Conservation (phyloP, 1,140 invertebrate species). For the Drosophila pruinosa region DNA sequence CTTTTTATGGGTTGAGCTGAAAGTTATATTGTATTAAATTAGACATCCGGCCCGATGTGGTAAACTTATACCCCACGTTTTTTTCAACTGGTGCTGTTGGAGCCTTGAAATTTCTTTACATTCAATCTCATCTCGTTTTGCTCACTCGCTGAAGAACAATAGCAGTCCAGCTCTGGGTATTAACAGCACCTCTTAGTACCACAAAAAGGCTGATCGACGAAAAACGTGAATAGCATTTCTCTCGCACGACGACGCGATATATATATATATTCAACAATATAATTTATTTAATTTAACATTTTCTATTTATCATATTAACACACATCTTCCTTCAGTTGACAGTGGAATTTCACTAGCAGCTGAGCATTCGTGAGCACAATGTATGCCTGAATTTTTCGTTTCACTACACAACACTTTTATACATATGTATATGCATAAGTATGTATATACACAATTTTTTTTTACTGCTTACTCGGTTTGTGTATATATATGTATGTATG, state of each 20-base stretch:
- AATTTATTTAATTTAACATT: constrained; percentile 24
- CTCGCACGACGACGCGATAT: constrained; percentile 34
- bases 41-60: constrained; percentile 27
- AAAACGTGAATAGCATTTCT: constrained; percentile 62
- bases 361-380: constrained; percentile 47
- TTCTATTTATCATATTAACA: constrained; percentile 73
- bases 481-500: constrained; percentile 38
- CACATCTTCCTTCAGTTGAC: constrained; percentile 70
- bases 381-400: constrained; percentile 38
- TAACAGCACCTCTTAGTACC: neutral
- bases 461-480: constrained; percentile 53
- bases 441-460: constrained; percentile 61
- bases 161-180: too few species aligned
- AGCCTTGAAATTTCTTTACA: constrained; percentile 60
- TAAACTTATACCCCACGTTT: constrained; percentile 35
- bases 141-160: constrained; percentile 16
- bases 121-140: constrained; percentile 39
- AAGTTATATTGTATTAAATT: constrained; percentile 7
- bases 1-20: neutral
- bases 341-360: constrained; percentile 76
- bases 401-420: constrained; percentile 18
- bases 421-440: constrained; percentile 31
- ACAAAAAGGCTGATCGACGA: constrained; percentile 53
- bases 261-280: constrained; percentile 69
- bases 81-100: constrained; percentile 13